phyloP scores from a whole-genome alignment of 2,113 vertebrate genomes.

The Tyto alba region DNA sequence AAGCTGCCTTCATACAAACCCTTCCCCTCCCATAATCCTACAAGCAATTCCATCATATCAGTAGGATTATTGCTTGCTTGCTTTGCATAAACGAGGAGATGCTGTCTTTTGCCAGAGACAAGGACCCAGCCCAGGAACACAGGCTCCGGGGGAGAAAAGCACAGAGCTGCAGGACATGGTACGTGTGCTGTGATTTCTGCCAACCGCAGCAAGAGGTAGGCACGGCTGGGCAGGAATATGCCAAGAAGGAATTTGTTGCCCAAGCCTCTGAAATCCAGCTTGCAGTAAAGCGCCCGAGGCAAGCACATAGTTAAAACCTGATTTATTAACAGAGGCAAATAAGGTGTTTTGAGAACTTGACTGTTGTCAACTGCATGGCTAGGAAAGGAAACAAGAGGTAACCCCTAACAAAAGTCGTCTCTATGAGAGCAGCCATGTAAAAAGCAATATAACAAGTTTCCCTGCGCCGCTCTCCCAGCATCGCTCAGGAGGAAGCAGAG shows the following conservation, averaged over 20 bases:
- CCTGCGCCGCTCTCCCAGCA: not conserved
- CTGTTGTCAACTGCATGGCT: not conserved
- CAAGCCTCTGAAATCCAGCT: not conserved
- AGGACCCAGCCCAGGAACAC: not conserved
- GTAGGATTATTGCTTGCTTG: not conserved
- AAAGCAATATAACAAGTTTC: not conserved
- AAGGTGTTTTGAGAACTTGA: not conserved
- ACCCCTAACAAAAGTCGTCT: not conserved
- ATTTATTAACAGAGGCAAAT: slow-evolving; percentile 56
- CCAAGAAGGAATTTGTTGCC: not conserved
- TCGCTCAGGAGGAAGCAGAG: not conserved
- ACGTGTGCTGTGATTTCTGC: not conserved
- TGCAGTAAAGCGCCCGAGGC: not conserved
- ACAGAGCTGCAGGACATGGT: not conserved
- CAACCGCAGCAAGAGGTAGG: not conserved
- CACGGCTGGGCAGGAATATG: not conserved
- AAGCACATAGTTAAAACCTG: not conserved
- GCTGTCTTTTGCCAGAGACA: not conserved
- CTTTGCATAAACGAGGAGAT: not conserved
- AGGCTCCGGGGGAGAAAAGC: not conserved
- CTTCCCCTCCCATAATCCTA: not conserved
- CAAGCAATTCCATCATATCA: not conserved
- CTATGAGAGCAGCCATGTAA: not conserved
- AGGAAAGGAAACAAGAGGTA: not conserved
- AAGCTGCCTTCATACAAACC: not conserved